Evolutionary conservation across 92 coral and sea anemone genomes (phyloP), one percentile per base, ranked within the genome.

Genomic region (Montipora capitata): DNA sequence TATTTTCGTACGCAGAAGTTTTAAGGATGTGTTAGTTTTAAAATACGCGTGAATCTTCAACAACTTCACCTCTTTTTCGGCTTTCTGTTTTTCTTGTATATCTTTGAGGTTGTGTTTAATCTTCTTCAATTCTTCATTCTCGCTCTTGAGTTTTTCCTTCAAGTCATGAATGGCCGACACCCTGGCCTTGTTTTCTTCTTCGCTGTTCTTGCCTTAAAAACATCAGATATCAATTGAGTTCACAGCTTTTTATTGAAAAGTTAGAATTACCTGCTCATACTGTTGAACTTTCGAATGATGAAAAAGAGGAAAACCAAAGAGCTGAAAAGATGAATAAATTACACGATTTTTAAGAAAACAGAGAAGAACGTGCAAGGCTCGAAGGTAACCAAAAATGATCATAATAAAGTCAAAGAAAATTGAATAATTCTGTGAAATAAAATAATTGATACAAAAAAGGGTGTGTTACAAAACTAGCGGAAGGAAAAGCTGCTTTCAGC

Each of bases 21-120:
- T 27, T 27, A 27, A 27, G 35, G 35, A 27, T 27, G 2, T 27
- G 35, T 27, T 27, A 27, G 35, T 27, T 27, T 27, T 5, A 2
- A 54, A 54, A 7, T 12, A 12, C 15, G 14, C 61, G 2, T 54
- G 15, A 54, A 54, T 54, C 61, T 54, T 54, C 7, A 41, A 20
- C 5, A 40, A 73, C 14, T 89, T 73, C 38, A 95, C 98, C 93
- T 97, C 99, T 91, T 97, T 97, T 74, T 97, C 98, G 10, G 96
- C 87, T 82, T 97, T 97, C 87, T 97, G 99, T 83, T 96, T 94
- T 68, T 97, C 99, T 85, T 95, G 98, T 5, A 94, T 85, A 61
- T 94, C 99, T 90, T 97, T 97, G 65, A 97, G 89, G 52, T 94
- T 93, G 76, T 94, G 95, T 96, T 97, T 97, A 76, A 97, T 96